Base-by-base conservation (phyloP, 2,888 invertebrate species). In the Ferrisia virgata region DNA sequence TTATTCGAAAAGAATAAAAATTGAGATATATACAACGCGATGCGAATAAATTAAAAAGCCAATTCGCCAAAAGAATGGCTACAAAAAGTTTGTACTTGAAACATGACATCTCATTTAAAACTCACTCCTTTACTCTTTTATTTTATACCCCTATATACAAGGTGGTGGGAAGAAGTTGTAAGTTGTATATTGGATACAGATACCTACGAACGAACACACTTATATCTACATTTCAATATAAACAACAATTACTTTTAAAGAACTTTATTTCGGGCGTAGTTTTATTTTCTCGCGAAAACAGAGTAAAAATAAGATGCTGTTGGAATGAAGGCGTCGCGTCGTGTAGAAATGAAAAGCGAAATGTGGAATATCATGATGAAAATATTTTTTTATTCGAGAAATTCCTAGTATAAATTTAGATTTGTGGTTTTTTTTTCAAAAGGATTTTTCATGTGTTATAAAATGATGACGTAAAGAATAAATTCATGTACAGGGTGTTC, bases 1-100 rank as follows among this genome's bases (percentile, higher is more conserved):
- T 64, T 64, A 64, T 64, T 28, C 58, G 58, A 64, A 64, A 64
- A 64, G 58, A 64, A 64, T 64, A 64, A 64, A 64, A 64, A 64
- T 28, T 25, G 25, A 64, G 28, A 64, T 64, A 28, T 28, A 64
- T 25, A 64, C 58, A 64, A 64, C 58, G 11, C 25, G 58, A 64
- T 64, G 11, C 58, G 58, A 64, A 25, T 64, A 64, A 64, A 64
- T 64, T 64, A 64, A 64, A 64, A 64, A 64, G 28, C 28, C 58
- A 64, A 64, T 64, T 64, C 58, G 11, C n/a, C 47, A 18, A 18
- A 6, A 40, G 6, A 13, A 40, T 40, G 22, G 53, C 25, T 64
- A 64, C 58, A 13, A 25, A 64, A 64, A 64, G 58, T 64, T 64
- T 28, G 11, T 28, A 64, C 58, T 64, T 64, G 58, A 64, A 64